Conservation (phyloP, 2,797 vertebrate species). For the Sebastes nivosus region DNA sequence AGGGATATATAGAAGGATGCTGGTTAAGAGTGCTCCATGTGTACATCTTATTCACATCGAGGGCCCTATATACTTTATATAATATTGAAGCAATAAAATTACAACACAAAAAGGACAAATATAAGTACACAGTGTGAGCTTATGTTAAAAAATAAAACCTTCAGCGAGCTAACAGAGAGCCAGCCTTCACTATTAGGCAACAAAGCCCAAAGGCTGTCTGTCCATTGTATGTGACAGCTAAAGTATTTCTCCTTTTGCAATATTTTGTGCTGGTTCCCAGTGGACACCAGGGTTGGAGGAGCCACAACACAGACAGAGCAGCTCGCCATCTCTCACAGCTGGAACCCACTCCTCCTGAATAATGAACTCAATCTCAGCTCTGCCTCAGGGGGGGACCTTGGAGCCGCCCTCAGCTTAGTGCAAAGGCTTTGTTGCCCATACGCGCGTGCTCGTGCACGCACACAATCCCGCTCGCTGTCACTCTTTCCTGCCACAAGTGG, state of each 20-base stretch:
- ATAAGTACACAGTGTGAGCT: not conserved
- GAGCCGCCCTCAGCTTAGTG: constrained; percentile 57
- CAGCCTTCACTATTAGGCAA: not conserved
- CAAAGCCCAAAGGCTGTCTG: not conserved
- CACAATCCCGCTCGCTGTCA: constrained; percentile 23
- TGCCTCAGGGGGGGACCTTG: constrained; percentile 49
- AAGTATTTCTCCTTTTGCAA: constrained; percentile 42
- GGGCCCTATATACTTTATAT: not conserved
- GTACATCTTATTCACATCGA: constrained; percentile 23
- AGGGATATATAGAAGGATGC: constrained; percentile 69
- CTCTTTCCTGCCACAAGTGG: constrained; percentile 51
- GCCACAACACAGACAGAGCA: constrained; percentile 54
- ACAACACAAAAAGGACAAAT: not conserved
- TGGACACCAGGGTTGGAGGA: constrained; percentile 48
- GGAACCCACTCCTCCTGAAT: constrained; percentile 68
- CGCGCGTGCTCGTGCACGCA: not conserved
- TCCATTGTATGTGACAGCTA: constrained; percentile 22
- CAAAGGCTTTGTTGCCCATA: constrained; percentile 56
- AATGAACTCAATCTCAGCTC: constrained; percentile 72
- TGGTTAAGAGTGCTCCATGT: constrained; percentile 22
- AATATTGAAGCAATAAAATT: not conserved
- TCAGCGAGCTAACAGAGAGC: not conserved
- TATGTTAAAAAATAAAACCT: not conserved
- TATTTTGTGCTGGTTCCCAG: constrained; percentile 49
- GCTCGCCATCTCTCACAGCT: constrained; percentile 61